phyloP scores from a whole-genome alignment of 2,797 vertebrate genomes.

The Monodelphis domestica region DNA sequence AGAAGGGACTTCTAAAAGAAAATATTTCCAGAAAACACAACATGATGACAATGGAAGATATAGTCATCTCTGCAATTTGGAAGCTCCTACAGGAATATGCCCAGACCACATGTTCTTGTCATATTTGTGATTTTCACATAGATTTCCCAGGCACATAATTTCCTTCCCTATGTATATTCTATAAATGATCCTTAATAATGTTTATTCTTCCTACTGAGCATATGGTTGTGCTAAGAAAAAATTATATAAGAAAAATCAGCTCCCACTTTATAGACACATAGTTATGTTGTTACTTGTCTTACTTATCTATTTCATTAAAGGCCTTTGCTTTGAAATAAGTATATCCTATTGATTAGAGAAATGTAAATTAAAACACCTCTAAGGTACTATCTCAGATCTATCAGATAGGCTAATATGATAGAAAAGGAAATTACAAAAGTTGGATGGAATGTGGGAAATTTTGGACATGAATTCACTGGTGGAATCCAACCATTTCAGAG shows the following conservation, averaged over 20 bases:
- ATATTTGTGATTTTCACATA: background rate
- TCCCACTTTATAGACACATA: background rate
- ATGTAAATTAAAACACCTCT: background rate
- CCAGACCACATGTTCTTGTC: too few relatives aligned
- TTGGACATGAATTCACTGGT: background rate
- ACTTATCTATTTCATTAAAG: background rate
- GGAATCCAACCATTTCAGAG: background rate
- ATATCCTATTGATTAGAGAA: background rate
- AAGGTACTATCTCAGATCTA: background rate
- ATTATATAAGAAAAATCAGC: background rate
- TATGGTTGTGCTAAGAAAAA: background rate
- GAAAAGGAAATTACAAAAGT: too few relatives aligned
- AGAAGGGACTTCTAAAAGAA: background rate
- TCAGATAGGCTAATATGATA: background rate
- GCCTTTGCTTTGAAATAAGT: background rate
- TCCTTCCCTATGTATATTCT: background rate
- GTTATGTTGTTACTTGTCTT: background rate
- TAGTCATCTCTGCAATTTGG: background rate
- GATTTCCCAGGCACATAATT: background rate
- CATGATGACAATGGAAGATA: background rate
- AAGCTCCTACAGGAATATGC: background rate
- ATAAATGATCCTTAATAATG: background rate
- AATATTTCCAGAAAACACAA: background rate
- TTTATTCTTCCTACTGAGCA: background rate
- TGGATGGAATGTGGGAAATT: background rate